A percentile compares a stretch with the other conserved stretches of the same genome.
phyloP scores from a whole-genome alignment of 2,888 invertebrate species.

The Linnaemya vulpina region DNA sequence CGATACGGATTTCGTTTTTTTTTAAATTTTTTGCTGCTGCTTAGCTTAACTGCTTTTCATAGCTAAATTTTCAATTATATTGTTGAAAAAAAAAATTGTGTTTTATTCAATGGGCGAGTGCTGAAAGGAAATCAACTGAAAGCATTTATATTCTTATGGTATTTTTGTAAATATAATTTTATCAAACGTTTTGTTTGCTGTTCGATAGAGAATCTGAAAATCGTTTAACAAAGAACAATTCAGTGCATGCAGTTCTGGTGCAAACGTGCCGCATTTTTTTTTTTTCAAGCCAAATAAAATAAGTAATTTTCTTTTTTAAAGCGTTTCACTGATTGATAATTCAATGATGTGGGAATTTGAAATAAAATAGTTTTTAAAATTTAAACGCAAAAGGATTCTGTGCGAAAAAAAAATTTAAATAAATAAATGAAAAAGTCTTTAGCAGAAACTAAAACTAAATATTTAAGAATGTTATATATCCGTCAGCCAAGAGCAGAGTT shows the following conservation, averaged over 20 bases:
- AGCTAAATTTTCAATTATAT: slow-evolving; percentile 67
- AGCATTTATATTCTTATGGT: slow-evolving; percentile 30
- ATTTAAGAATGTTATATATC: not conserved
- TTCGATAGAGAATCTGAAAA: slow-evolving; percentile 22
- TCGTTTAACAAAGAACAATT: slow-evolving; percentile 50
- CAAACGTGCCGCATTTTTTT: slow-evolving; percentile 53
- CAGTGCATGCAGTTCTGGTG: slow-evolving; percentile 31
- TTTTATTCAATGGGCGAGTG: not conserved
- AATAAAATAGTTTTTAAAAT: slow-evolving; percentile 41
- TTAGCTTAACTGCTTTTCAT: slow-evolving; percentile 52
- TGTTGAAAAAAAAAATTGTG: slow-evolving; percentile 7
- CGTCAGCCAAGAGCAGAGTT: not conserved
- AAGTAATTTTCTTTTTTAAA: slow-evolving; percentile 10
- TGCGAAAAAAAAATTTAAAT: no score
- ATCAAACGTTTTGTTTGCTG: slow-evolving; percentile 54
- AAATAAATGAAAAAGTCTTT: not conserved
- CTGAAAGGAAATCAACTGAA: not conserved
- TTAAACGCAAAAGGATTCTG: slow-evolving; percentile 17
- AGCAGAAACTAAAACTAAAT: not conserved
- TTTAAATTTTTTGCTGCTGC: slow-evolving; percentile 30
- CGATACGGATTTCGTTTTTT: not conserved
- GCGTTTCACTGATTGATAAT: slow-evolving; percentile 41
- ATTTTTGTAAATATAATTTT: slow-evolving; percentile 50
- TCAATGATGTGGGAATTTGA: slow-evolving; percentile 45
- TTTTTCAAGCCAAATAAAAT: not conserved